phyloP scores from a whole-genome alignment of 2,113 vertebrate genomes.

The Sakesphorus luctuosus region DNA sequence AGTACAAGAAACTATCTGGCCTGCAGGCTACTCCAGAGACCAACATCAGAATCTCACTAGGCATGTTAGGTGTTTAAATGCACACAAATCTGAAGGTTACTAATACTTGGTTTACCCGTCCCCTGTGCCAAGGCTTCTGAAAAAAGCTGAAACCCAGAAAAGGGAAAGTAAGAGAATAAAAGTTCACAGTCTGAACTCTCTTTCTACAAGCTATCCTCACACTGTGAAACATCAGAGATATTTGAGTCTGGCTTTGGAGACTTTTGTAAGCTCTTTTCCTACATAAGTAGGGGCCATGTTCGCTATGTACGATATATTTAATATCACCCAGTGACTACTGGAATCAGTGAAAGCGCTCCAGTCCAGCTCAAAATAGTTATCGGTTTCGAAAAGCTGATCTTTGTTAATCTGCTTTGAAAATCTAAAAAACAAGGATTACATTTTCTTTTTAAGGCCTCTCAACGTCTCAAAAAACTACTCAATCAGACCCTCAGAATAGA shows the following conservation, averaged over 20 bases:
- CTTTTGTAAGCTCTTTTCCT: neutral
- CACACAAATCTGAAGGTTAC: neutral
- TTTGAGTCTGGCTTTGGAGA: neutral
- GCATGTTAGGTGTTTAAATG: neutral
- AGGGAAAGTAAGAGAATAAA: neutral
- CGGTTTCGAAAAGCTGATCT: neutral
- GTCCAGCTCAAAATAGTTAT: constrained; percentile 6
- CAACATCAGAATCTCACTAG: neutral
- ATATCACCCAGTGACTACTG: neutral
- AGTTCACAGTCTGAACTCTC: neutral
- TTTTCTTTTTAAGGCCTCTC: neutral
- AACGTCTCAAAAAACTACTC: neutral
- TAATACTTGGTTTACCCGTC: neutral
- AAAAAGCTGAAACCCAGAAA: neutral
- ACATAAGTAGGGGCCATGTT: neutral
- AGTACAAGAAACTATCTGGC: neutral
- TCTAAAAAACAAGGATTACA: neutral
- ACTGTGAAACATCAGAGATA: neutral
- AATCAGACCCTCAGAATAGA: neutral
- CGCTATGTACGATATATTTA: neutral
- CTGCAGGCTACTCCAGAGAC: neutral
- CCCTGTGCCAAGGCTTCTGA: neutral
- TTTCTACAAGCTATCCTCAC: neutral
- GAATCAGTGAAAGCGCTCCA: neutral
- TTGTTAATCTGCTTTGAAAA: constrained; percentile 5